These are phyloP conservation scores for Sycobia sp. DNA, from an alignment of 1,140 invertebrate species.

Conservation along the genomic window DNA sequence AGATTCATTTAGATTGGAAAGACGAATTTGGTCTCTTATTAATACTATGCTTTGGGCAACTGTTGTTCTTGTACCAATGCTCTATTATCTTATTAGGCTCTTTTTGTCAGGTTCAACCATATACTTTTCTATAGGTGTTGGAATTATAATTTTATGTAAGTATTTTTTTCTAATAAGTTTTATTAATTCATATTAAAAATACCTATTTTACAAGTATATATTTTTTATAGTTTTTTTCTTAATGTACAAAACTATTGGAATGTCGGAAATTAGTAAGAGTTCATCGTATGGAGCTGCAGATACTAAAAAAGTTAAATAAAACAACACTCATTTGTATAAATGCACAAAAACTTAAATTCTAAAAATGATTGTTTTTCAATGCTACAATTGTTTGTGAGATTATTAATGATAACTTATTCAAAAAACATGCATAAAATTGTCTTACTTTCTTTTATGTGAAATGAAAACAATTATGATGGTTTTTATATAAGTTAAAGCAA, in stretches of 20 bases:
- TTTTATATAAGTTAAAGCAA: slow-evolving; percentile 21
- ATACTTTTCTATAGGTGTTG: slow-evolving; percentile 71
- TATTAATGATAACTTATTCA: slow-evolving; percentile 18
- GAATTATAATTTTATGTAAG: slow-evolving; percentile 76
- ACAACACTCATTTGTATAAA: slow-evolving; percentile 27
- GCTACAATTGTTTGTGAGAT: slow-evolving; percentile 21
- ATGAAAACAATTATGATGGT: slow-evolving; percentile 27
- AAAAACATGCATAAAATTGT: too few relatives aligned
- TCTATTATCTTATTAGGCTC: slow-evolving; percentile 72
- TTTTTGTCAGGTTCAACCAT: slow-evolving; percentile 74
- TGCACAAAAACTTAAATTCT: slow-evolving; percentile 15
- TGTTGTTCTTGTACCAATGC: slow-evolving; percentile 72
- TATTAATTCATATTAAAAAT: slow-evolving; percentile 41
- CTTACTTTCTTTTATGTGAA: too few relatives aligned
- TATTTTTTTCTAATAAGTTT: slow-evolving; percentile 48
- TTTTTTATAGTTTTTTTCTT: slow-evolving; percentile 75
- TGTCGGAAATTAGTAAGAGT: slow-evolving; percentile 82
- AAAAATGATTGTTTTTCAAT: slow-evolving; percentile 30
- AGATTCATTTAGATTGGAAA: slow-evolving; percentile 63
- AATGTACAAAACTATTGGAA: slow-evolving; percentile 78
- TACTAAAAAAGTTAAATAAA: slow-evolving; percentile 45
- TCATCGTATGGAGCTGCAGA: slow-evolving; percentile 75
- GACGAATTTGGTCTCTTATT: slow-evolving; percentile 71
- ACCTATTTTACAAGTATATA: slow-evolving; percentile 24
- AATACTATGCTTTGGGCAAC: slow-evolving; percentile 76